Base-by-base conservation (phyloP, 2,888 invertebrate species). In the Rhingia campestris region DNA sequence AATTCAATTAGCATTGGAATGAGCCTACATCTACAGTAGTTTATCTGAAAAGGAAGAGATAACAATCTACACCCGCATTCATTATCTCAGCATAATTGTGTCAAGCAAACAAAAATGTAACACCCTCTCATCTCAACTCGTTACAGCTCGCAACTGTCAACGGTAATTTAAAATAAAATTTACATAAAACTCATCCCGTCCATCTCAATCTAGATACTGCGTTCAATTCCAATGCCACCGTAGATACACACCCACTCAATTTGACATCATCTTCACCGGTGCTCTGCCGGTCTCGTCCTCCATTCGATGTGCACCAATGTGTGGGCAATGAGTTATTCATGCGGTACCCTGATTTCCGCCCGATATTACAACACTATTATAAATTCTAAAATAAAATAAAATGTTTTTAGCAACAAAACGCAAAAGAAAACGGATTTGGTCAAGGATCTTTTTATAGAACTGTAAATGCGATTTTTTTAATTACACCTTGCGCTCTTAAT, bases 371-470 rank as follows among this genome's bases (percentile, higher is more conserved):
- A 14, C 43, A 53, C 45, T 54, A 51, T n/a, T 7, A 32, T 37
- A 30, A 32, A 49, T 47, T 37, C 61, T 45, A 33, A 5, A 3
- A 3, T 39, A 22, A 9, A 39, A 4, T 45, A n/a, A 33, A 45
- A 33, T 59, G 4, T 32, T 33, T 64, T 73, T 45, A 6, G 6
- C n/a, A 45, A 39, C 10, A 47, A 4, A 32, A 39, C 14, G 32
- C 51, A 37, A 54, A 64, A 45, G 35, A 51, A 43, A 72, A 53
- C 66, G 33, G 41, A 33, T 58, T 58, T 4, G 6, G 22, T 49
- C 74, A 75, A 75, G 74, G 74, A 66, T 75, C n/a, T 58, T 49
- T 58, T 14, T 22, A 22, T 22, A 22, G 22, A 41, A 33, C 64
- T 39, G 47, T 37, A 56, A 56, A 54, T 49, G 33, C 33, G 41